These are phyloP conservation scores for Knipowitschia caucasica DNA, from an alignment of 2,797 vertebrate genomes.

Conservation along the genomic window DNA sequence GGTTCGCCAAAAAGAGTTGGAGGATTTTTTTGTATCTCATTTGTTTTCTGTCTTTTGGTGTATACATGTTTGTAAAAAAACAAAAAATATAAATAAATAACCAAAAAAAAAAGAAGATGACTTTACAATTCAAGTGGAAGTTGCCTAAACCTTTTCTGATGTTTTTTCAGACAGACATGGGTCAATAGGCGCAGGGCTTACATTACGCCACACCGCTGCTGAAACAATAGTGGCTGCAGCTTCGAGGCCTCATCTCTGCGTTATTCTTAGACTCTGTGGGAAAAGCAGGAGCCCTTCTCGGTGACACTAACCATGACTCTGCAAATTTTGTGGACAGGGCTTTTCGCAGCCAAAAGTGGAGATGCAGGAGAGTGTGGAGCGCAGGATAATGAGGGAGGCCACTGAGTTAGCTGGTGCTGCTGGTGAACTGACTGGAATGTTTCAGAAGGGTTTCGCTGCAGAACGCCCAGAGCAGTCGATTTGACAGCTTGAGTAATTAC, in stretches of 20 bases:
- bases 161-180: constrained; percentile 28
- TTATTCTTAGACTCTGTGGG: constrained; percentile 45
- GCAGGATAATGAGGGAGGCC: not conserved
- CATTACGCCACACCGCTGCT: constrained; percentile 33
- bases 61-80: constrained; percentile 35
- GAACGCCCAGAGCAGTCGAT: too few relatives aligned
- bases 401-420: too few relatives aligned
- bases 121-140: constrained; percentile 13
- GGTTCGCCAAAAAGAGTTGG: too few relatives aligned
- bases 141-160: constrained; percentile 38
- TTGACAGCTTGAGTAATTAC: too few relatives aligned
- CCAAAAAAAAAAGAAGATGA: not conserved
- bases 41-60: too few relatives aligned
- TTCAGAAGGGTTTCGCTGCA: too few relatives aligned
- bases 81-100: not conserved
- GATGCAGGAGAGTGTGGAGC: constrained; percentile 11
- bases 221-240: constrained; percentile 24
- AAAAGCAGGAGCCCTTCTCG: constrained; percentile 26
- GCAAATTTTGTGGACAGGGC: constrained; percentile 17
- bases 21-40: too few relatives aligned
- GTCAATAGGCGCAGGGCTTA: constrained; percentile 40
- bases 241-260: constrained; percentile 29
- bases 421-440: too few relatives aligned
- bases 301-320: constrained; percentile 38
- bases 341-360: constrained; percentile 19